phyloP scores from a whole-genome alignment of 2,797 vertebrate genomes.

The Pseudomugil gertrudae region DNA sequence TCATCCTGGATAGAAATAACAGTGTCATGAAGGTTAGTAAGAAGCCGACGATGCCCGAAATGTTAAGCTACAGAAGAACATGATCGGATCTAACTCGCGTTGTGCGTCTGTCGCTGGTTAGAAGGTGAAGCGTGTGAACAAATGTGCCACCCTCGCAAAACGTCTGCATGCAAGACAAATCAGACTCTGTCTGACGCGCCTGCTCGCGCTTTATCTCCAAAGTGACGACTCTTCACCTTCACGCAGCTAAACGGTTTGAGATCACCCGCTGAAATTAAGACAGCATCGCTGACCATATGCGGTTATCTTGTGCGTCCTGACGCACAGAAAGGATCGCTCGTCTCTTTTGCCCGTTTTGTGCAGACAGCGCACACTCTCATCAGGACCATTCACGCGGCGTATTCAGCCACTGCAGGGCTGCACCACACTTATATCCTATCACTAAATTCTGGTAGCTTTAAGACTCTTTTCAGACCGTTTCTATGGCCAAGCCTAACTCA shows the following conservation, averaged over 20 bases:
- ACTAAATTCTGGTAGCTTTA: conserved; percentile 33
- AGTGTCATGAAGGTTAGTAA: conserved; percentile 18
- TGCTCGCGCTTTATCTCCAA: conserved; percentile 27
- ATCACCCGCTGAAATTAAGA: conserved; percentile 36
- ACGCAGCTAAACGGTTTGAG: conserved; percentile 25
- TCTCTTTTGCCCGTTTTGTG: conserved; percentile 55
- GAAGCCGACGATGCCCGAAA: conserved; percentile 5
- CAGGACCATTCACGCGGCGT: conserved; percentile 67
- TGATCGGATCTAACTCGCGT: conserved; percentile 33
- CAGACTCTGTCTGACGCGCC: conserved; percentile 46
- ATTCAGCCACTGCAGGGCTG: conserved; percentile 58
- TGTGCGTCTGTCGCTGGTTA: conserved; percentile 51
- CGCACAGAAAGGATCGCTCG: conserved; percentile 64
- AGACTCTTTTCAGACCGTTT: conserved; percentile 42
- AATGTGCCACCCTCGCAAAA: conserved; percentile 63
- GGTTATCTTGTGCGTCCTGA: conserved; percentile 69
- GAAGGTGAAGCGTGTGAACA: conserved; percentile 48
- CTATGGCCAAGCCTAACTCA: conserved; percentile 38
- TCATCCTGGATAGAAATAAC: conserved; percentile 38
- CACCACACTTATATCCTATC: conserved; percentile 58
- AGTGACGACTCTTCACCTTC: conserved; percentile 41
- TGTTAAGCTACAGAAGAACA: conserved; percentile 16
- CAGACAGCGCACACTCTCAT: conserved; percentile 75
- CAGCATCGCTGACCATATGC: conserved; percentile 56
- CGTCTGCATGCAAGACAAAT: conserved; percentile 52